Conservation (phyloP, 2,113 vertebrate genomes). For the Engraulis encrasicolus region DNA sequence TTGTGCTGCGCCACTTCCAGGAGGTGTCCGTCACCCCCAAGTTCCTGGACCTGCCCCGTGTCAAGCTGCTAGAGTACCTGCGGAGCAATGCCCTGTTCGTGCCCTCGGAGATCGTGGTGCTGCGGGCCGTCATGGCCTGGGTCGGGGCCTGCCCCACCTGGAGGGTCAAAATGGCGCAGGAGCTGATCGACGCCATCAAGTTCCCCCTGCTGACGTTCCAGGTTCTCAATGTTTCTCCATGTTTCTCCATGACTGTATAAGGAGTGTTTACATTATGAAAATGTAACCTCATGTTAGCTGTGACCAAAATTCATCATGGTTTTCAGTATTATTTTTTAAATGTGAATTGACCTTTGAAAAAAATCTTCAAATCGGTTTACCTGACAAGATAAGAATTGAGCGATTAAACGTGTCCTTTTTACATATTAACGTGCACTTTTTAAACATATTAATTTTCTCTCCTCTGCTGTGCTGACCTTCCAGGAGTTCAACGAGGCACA, state of each 20-base stretch:
- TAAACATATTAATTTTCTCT: too few species aligned
- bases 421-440: too few species aligned
- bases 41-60: slow-evolving; percentile 80
- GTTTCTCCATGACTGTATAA: too few species aligned
- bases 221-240: slow-evolving; percentile 86
- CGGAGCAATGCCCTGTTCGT: slow-evolving; percentile 77
- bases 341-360: too few species aligned
- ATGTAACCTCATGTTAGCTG: too few species aligned
- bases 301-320: too few species aligned
- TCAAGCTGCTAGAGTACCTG: slow-evolving; percentile 78
- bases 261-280: too few species aligned
- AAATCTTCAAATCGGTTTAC: too few species aligned
- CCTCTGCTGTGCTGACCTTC: too few species aligned
- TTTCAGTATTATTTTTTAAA: too few species aligned
- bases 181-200: slow-evolving; percentile 78
- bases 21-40: slow-evolving; percentile 75
- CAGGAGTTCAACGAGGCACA: slow-evolving; percentile 82
- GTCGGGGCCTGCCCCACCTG: slow-evolving; percentile 73
- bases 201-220: slow-evolving; percentile 86
- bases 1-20: slow-evolving; percentile 80
- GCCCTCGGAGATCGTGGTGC: slow-evolving; percentile 83
- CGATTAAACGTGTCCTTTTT: too few species aligned
- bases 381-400: too few species aligned
- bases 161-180: slow-evolving; percentile 68
- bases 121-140: slow-evolving; percentile 82